phyloP scores from a whole-genome alignment of 1,140 invertebrate species.

The Zaprionus africanus region DNA sequence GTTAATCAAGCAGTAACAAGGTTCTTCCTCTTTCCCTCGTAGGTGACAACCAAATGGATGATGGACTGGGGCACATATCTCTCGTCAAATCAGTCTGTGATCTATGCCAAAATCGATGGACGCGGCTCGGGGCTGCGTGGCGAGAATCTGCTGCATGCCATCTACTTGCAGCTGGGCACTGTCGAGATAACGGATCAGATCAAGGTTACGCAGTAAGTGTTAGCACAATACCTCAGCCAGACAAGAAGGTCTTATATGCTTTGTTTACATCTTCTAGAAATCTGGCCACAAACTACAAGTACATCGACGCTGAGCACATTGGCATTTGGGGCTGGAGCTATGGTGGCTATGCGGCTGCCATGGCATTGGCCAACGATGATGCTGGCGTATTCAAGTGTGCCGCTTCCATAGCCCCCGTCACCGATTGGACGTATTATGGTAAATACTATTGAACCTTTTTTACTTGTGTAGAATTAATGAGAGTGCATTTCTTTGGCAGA shows the following conservation, averaged over 20 bases:
- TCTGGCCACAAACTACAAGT: slow-evolving; percentile 87
- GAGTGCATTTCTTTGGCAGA: slow-evolving; percentile 86
- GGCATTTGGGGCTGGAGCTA: slow-evolving; percentile 97
- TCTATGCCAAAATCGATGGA: slow-evolving; percentile 95
- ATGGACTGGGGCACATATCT: slow-evolving; percentile 93
- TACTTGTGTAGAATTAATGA: too few relatives aligned
- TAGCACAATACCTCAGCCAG: neutral
- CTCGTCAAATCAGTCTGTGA: slow-evolving; percentile 92
- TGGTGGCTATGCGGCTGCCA: slow-evolving; percentile 94
- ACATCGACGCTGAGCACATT: slow-evolving; percentile 89
- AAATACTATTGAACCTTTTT: slow-evolving; percentile 47
- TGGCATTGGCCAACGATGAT: slow-evolving; percentile 91
- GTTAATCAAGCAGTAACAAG: neutral
- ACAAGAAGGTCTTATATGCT: neutral
- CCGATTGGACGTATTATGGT: slow-evolving; percentile 95
- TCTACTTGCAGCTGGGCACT: slow-evolving; percentile 94
- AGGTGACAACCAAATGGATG: slow-evolving; percentile 87
- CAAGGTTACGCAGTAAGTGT: slow-evolving; percentile 85
- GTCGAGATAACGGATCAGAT: slow-evolving; percentile 95
- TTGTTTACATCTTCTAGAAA: slow-evolving; percentile 80
- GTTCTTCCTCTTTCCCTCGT: neutral
- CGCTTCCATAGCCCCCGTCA: slow-evolving; percentile 96
- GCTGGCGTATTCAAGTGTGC: slow-evolving; percentile 93
- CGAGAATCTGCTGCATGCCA: slow-evolving; percentile 91
- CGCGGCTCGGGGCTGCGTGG: slow-evolving; percentile 94